Evolutionary conservation across 2,888 invertebrate species (phyloP), one percentile per base, ranked within the genome.

Genomic region (Gymnosoma rotundatum): DNA sequence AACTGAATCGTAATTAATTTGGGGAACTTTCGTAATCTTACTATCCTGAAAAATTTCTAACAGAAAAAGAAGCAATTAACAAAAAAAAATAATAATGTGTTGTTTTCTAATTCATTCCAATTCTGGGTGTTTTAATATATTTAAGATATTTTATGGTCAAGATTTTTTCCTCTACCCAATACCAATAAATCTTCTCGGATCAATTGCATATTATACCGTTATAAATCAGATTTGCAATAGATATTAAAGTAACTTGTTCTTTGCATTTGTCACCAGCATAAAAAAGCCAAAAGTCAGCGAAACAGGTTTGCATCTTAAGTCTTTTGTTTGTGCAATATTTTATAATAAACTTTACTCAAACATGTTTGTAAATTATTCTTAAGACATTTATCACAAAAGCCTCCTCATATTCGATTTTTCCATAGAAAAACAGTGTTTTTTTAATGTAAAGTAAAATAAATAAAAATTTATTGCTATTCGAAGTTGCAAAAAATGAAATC

Each of bases 201-300:
- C 66, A 79, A 79, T 79, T 79, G 64, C 50, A 73, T 60, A 66
- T 66, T 73, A n/a, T 73, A 18, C 79, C 72, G 79, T 79, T 79
- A 79, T 79, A 79, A 79, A 79, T 79, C 72, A 73, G 58, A 64
- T 73, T 72, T 66, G 60, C 10, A 14, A 56, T 56, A 78, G 38
- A 69, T 76, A 60, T 70, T 12, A 45, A 60, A 72, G 36, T 42
- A 66, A 73, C 79, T 79, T 79, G 72, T 66, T 73, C 58, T 60
- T 66, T 42, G 25, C 72, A 79, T 66, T 74, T 80, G 73, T 80
- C 73, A 73, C 73, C 73, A 74, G 36, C 36, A 20, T 8, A n/a
- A 10, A n/a, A 10, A 25, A 20, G 21, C 8, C 20, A 45, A 36
- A 10, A 32, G 16, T 14, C 1, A 21, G 25, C 5, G 2, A 50